These are phyloP conservation scores for Corapipo altera DNA, from an alignment of 2,113 vertebrate genomes.

Conservation along the genomic window DNA sequence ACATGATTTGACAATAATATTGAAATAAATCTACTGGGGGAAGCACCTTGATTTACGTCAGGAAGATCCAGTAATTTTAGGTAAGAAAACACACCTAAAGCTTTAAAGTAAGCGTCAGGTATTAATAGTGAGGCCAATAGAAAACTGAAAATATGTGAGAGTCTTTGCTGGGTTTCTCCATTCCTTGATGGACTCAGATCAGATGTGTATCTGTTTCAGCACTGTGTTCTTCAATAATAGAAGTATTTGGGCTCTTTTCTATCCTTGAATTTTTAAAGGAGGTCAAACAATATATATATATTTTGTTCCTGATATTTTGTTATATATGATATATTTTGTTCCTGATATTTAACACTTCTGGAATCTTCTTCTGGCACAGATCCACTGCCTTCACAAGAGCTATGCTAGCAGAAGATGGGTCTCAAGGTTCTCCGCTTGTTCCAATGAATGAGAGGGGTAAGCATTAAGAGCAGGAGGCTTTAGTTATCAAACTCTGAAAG, in stretches of 20 bases:
- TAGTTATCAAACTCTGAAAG: not conserved
- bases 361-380: not conserved
- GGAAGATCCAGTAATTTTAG: not conserved
- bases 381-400: not conserved
- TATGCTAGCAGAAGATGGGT: not conserved
- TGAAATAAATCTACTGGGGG: not conserved
- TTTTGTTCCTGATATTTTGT: too few relatives aligned
- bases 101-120: not conserved
- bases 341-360: not conserved
- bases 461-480: not conserved
- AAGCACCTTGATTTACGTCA: not conserved
- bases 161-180: not conserved
- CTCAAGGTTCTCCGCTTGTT: accelerated
- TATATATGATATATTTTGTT: not conserved
- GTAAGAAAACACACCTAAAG: not conserved
- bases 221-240: not conserved
- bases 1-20: not conserved
- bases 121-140: not conserved
- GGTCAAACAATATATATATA: not conserved
- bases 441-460: not conserved
- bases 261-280: not conserved
- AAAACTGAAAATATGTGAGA: not conserved
- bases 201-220: not conserved
- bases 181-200: not conserved
- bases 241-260: not conserved